phyloP scores from a whole-genome alignment of 2,113 vertebrate species.

The Sigmodon hispidus region DNA sequence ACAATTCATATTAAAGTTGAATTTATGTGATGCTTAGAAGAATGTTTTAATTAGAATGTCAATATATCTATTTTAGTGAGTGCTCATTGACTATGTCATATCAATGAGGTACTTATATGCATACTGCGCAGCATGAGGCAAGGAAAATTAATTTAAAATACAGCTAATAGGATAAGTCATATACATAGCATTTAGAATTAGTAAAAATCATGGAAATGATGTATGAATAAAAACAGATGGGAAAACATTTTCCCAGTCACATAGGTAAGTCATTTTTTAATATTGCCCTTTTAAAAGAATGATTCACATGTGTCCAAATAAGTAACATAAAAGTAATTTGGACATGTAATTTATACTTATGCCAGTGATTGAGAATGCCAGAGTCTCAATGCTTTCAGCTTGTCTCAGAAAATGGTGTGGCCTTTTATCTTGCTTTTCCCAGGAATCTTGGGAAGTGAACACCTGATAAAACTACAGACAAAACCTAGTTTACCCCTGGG shows the following conservation, averaged over 20 bases:
- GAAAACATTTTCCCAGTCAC: neutral
- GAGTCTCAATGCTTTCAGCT: neutral
- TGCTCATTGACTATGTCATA: neutral
- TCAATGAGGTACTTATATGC: neutral
- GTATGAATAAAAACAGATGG: neutral
- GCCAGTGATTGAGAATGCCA: neutral
- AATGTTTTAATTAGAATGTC: neutral
- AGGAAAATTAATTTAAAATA: neutral
- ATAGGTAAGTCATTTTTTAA: neutral
- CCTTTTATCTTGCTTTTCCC: neutral
- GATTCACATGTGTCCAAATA: neutral
- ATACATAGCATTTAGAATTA: neutral
- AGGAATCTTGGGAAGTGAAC: neutral
- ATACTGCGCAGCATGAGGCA: neutral
- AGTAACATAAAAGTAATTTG: conserved; percentile 12
- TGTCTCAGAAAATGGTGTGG: neutral
- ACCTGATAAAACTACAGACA: neutral
- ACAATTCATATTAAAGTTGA: neutral
- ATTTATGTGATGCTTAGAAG: neutral
- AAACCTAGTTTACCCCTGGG: neutral
- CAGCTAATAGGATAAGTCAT: neutral
- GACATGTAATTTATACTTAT: neutral
- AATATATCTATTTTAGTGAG: neutral
- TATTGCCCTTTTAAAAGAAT: neutral
- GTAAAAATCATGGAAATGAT: neutral